Evolutionary conservation across 2,797 vertebrate species (phyloP).

Genomic region (Cichlasoma orientale): DNA sequence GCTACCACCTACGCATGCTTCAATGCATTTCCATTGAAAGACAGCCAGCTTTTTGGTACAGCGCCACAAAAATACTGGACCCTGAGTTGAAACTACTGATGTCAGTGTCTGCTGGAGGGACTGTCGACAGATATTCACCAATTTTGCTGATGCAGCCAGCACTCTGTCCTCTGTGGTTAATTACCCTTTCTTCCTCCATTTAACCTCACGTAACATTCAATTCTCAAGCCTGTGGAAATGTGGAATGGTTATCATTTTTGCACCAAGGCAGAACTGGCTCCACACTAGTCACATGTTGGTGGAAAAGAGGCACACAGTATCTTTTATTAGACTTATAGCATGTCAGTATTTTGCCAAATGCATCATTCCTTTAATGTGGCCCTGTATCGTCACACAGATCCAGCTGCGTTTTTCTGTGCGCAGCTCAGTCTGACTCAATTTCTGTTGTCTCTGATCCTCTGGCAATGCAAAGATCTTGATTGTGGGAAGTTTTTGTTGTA

Average conservation of each 20-base stretch:
- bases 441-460: background rate
- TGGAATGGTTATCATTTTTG: background rate
- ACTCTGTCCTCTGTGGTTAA: background rate
- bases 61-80: background rate
- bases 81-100: background rate
- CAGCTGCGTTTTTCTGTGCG: background rate
- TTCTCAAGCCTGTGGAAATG: background rate
- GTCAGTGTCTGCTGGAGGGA: background rate
- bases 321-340: background rate
- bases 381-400: background rate
- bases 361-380: background rate
- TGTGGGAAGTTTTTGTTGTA: constrained; percentile 37
- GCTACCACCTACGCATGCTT: background rate
- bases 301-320: background rate
- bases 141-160: background rate
- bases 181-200: background rate
- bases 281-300: background rate
- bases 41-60: background rate
- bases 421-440: background rate
- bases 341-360: background rate
- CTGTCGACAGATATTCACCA: background rate
- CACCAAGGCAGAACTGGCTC: background rate
- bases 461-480: constrained; percentile 11
- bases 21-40: background rate
- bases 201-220: background rate